Evolutionary conservation across 2,888 invertebrate species (phyloP).

Genomic region (Tachina grossa): DNA sequence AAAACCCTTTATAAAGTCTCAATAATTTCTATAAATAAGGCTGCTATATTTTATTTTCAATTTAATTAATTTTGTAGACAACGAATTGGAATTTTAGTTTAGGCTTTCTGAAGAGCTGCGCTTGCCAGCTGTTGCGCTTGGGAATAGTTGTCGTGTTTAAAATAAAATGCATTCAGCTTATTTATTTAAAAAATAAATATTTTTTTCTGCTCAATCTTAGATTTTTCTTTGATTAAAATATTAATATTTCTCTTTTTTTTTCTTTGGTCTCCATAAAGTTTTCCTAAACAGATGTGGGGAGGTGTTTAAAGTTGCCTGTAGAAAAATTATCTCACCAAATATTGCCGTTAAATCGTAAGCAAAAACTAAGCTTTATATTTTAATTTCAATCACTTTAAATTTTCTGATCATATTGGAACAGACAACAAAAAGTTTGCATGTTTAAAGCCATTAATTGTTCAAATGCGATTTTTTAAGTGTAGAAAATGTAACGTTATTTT

Average conservation of each 20-base stretch:
- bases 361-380: conserved; percentile 46
- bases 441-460: conserved; percentile 63
- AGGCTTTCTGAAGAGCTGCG: too few species aligned
- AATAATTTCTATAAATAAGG: too few species aligned
- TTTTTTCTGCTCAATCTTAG: neutral
- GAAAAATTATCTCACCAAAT: conserved; percentile 59
- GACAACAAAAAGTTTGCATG: conserved; percentile 60
- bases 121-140: too few species aligned
- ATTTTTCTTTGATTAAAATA: neutral
- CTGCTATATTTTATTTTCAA: too few species aligned
- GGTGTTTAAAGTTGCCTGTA: conserved; percentile 43
- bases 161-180: too few species aligned
- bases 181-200: too few species aligned
- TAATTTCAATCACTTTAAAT: conserved; percentile 61
- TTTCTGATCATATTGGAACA: conserved; percentile 57
- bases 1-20: too few species aligned
- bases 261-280: neutral
- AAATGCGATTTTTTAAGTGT: conserved; percentile 43
- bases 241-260: neutral
- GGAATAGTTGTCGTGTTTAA: too few species aligned
- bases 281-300: conserved; percentile 30
- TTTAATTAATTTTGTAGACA: too few species aligned
- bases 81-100: too few species aligned
- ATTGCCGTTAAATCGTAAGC: conserved; percentile 27
- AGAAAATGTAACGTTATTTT: conserved; percentile 38